Evolutionary conservation across 2,888 invertebrate genomes (phyloP).

Genomic region (Tribolium freemani): DNA sequence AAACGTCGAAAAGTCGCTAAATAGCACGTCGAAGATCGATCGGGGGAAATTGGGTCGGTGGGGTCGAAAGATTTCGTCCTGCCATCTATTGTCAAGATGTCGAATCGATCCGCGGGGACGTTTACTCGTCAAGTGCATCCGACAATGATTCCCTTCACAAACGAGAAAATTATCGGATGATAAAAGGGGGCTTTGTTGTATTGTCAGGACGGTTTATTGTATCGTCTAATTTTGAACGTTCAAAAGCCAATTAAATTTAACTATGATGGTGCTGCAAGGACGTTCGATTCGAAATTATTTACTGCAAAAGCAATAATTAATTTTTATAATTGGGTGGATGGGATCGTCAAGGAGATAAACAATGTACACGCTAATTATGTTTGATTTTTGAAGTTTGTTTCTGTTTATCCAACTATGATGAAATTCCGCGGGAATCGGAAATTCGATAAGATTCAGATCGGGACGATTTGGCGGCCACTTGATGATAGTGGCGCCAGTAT

Average conservation of each 20-base stretch:
- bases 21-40: conserved; percentile 25
- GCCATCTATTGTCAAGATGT: conserved; percentile 14
- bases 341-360: conserved; percentile 6
- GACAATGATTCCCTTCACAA: conserved; percentile 17
- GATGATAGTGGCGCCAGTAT: not conserved
- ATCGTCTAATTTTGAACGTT: conserved; percentile 12
- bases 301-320: not conserved
- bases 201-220: conserved; percentile 17
- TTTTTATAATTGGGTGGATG: not conserved
- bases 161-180: conserved; percentile 17
- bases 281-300: not conserved
- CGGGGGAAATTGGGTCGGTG: conserved; percentile 15
- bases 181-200: conserved; percentile 13
- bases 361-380: not conserved
- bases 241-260: conserved; percentile 22
- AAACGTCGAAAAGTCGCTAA: conserved; percentile 7
- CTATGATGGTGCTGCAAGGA: conserved; percentile 3
- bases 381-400: not conserved
- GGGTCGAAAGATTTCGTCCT: conserved; percentile 7
- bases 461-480: not conserved
- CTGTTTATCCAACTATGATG: not conserved
- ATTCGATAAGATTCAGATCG: not conserved
- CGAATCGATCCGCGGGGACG: not conserved
- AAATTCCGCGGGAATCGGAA: not conserved
- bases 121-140: not conserved